These are phyloP conservation scores for Urocynchramus pylzowi DNA, from an alignment of 2,113 vertebrate genomes.

Conservation along the genomic window DNA sequence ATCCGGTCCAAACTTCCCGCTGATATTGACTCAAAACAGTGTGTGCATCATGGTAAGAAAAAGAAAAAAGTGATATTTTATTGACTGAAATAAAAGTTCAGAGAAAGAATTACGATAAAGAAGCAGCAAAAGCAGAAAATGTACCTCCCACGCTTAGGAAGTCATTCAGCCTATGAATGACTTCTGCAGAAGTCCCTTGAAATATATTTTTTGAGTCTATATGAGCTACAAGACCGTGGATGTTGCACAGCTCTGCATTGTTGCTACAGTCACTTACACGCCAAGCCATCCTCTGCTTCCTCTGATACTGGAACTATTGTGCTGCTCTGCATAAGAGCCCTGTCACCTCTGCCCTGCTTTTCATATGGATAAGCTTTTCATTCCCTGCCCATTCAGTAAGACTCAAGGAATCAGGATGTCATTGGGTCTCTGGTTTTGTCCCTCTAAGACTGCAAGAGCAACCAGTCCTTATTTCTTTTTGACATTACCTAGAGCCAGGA, in stretches of 20 bases:
- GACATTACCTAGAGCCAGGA: not conserved
- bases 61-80: rapidly evolving
- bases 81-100: not conserved
- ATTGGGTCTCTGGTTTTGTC: not conserved
- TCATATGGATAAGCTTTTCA: not conserved
- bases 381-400: not conserved
- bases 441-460: not conserved
- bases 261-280: not conserved
- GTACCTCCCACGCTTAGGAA: not conserved
- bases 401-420: not conserved
- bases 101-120: not conserved
- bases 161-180: not conserved
- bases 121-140: not conserved
- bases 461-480: not conserved
- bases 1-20: not conserved
- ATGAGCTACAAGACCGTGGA: not conserved
- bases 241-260: rapidly evolving
- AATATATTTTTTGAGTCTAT: not conserved
- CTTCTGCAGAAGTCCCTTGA: not conserved
- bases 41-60: rapidly evolving
- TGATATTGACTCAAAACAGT: rapidly evolving
- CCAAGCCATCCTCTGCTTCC: not conserved
- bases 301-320: not conserved
- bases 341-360: not conserved
- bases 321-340: not conserved